Base-by-base conservation (phyloP, 2,797 vertebrate species). In the Mus minutoides region DNA sequence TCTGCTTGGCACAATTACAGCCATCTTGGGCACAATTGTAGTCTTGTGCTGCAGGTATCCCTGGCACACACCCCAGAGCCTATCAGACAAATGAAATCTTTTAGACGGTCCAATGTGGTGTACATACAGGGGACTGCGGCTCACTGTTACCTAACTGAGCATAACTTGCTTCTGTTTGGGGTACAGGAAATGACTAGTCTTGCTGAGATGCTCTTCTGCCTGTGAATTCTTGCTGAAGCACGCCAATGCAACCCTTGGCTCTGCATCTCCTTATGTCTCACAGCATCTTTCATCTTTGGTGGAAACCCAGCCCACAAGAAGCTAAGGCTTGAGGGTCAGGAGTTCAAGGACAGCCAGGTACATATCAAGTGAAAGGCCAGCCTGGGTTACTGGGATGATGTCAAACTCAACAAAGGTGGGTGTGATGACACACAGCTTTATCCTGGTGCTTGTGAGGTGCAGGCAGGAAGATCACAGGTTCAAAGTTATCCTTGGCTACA, bases 61-160 rank as follows among this genome's bases (percentile, higher is more conserved):
- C 11, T 64, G 82, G 71, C 71, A 31, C 34, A 54, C 46, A 34
- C 43, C 82, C 58, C 58, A 64, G 60, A 86, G 16, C 60, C 58
- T 43, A 24, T 64, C 26, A 92, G 69, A 64, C 71, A 73, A 91
- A 91, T 91, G n/a, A 92, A 64, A 73, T 54, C 82, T 92, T 85
- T 85, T 40, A 80, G 34, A 64, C 6, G 3, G 43, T 31, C 54
- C 62, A 89, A 58, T 62, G 73, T 46, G 56, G 54, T 62, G 69
- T 43, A 11, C 2, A 34, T 43, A 40, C 34, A 31, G 58, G 34
- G 56, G 43, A 11, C 58, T 34, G 43, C 9, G 8, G 43, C 10
- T 19, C 43, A 37, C 24, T 21, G 75, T 21, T 29, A 40, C 37
- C 34, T 64, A 22, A 40, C 8, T 56, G 26, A 17, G 34, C 26